Percentiles rank a stretch among this genome's conserved stretches.
Evolutionary conservation across 2,113 vertebrate species (phyloP).

Genomic region (Nothobranchius kuhntae): DNA sequence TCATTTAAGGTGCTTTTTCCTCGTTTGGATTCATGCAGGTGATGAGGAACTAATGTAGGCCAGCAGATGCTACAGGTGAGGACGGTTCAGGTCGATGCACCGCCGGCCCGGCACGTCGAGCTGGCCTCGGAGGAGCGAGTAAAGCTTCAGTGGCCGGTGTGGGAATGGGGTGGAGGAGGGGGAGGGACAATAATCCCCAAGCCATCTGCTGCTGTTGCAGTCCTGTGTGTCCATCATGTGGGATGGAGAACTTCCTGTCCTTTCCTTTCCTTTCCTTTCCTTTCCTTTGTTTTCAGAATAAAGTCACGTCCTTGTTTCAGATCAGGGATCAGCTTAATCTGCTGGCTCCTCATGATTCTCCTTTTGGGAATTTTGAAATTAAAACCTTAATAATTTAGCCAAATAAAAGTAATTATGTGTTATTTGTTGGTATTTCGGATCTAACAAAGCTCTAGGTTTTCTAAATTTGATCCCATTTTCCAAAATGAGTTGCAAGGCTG

Average conservation of each 20-base stretch:
- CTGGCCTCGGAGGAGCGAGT: conserved; percentile 34
- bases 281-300: conserved; percentile 2
- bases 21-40: neutral
- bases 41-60: conserved; percentile 13
- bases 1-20: conserved; percentile 2
- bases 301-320: conserved; percentile 23
- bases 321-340: neutral
- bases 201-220: conserved; percentile 72
- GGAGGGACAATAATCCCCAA: conserved; percentile 69
- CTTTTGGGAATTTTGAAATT: too few species aligned
- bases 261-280: conserved; percentile 39
- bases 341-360: too few species aligned
- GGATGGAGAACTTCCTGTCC: conserved; percentile 29
- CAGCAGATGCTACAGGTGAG: conserved; percentile 35
- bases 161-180: conserved; percentile 9
- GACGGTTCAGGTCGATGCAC: conserved; percentile 6
- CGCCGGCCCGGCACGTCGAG: neutral
- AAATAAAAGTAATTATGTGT: too few species aligned
- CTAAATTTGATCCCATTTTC: too few species aligned
- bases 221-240: conserved; percentile 24
- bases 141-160: conserved; percentile 41
- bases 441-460: too few species aligned
- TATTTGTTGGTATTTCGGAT: too few species aligned
- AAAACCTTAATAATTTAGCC: neutral
- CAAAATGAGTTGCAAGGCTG: too few species aligned